A percentile compares a stretch with the other conserved stretches of the same genome.
Conservation (phyloP, 2,113 vertebrate species). For the Tachycineta bicolor region DNA sequence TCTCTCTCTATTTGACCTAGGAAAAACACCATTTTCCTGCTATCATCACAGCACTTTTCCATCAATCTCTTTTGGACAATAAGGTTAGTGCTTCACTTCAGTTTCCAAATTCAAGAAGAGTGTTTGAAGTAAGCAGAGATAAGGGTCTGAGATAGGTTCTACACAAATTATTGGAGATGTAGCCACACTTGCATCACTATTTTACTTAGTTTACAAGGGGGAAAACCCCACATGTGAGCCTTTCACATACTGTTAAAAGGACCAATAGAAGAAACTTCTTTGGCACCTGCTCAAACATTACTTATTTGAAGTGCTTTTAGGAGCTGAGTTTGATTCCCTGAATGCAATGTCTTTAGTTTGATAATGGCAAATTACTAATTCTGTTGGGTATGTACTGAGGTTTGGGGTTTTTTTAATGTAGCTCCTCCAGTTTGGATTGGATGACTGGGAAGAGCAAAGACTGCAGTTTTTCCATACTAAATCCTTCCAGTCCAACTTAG, state of each 20-base stretch:
- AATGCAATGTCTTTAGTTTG: neutral
- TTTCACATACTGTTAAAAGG: neutral
- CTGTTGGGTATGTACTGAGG: neutral
- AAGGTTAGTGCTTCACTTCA: neutral
- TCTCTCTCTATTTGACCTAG: neutral
- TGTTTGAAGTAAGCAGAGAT: neutral
- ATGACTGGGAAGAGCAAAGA: neutral
- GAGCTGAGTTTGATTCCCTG: accelerated
- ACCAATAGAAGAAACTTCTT: neutral
- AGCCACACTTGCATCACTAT: neutral
- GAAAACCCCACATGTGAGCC: neutral
- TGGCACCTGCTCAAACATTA: neutral
- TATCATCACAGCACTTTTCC: neutral
- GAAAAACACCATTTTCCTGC: neutral
- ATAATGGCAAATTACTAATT: neutral
- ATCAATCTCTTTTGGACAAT: neutral
- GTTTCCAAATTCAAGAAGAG: neutral
- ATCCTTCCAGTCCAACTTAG: neutral
- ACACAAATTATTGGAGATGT: neutral
- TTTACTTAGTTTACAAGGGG: neutral
- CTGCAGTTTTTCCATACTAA: neutral
- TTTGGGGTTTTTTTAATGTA: neutral
- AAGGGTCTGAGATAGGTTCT: neutral
- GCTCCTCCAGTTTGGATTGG: neutral
- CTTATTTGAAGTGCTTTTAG: neutral